These are phyloP conservation scores for Sthenelais limicola DNA, from an alignment of 2,888 invertebrate species.

Conservation along the genomic window DNA sequence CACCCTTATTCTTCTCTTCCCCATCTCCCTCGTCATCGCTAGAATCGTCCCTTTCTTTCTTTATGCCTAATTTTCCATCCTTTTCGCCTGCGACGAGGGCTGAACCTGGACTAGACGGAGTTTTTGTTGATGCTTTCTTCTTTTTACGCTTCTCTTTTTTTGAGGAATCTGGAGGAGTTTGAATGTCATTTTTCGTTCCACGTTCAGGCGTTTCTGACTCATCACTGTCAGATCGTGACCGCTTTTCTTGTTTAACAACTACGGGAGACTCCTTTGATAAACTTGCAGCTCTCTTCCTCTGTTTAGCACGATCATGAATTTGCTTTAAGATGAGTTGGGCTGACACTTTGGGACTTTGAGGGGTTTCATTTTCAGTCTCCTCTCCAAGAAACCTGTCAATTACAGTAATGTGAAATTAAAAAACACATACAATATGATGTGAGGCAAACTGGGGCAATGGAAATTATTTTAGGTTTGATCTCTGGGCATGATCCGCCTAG, in stretches of 20 bases:
- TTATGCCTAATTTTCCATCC: background rate
- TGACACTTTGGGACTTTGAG: too few relatives aligned
- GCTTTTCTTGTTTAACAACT: background rate
- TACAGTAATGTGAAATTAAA: too few relatives aligned
- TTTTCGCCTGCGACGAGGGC: background rate
- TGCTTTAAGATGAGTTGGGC: constrained; percentile 4
- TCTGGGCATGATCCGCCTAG: too few relatives aligned
- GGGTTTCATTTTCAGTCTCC: too few relatives aligned
- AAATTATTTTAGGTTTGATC: too few relatives aligned
- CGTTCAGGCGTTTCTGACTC: background rate
- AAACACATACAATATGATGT: too few relatives aligned
- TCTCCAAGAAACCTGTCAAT: too few relatives aligned
- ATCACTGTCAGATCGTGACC: background rate
- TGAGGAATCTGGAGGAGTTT: background rate
- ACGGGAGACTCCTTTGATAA: background rate
- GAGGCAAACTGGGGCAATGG: too few relatives aligned
- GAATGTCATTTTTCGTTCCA: background rate
- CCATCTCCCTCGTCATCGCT: background rate
- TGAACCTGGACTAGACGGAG: background rate
- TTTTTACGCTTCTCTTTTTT: constrained; percentile 3
- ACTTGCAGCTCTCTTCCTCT: background rate
- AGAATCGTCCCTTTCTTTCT: background rate
- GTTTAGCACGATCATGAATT: background rate
- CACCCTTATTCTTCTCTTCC: background rate
- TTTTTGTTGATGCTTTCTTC: background rate